These are phyloP conservation scores for Acyrthosiphon pisum DNA, from an alignment of 1,140 invertebrate genomes.

Conservation along the genomic window DNA sequence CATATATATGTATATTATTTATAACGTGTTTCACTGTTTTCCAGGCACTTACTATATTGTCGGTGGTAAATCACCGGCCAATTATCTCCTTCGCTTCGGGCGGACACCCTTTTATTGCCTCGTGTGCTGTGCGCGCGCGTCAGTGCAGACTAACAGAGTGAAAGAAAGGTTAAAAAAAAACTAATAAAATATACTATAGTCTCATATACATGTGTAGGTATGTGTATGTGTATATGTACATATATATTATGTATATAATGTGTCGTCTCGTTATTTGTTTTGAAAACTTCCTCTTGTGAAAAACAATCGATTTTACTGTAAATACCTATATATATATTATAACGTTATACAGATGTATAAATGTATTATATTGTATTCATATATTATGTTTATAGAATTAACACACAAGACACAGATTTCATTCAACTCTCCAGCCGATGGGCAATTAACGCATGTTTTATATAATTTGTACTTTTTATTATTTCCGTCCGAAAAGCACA, in stretches of 20 bases:
- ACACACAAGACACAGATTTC: not conserved
- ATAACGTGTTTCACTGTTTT: constrained; percentile 50
- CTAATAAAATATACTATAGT: constrained; percentile 20
- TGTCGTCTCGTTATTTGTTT: constrained; percentile 1
- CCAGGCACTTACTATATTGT: constrained; percentile 25
- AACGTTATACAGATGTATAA: not conserved
- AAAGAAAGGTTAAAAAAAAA: not conserved
- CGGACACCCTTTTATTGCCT: constrained; percentile 44
- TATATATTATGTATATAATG: not conserved
- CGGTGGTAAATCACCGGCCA: constrained; percentile 54
- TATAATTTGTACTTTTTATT: not conserved
- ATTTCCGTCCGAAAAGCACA: not conserved
- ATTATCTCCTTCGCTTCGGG: constrained; percentile 46
- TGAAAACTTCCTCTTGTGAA: not conserved
- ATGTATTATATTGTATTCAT: not conserved
- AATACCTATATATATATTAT: not conserved
- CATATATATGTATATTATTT: constrained; percentile 30
- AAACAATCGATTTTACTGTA: not conserved
- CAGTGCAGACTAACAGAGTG: not conserved
- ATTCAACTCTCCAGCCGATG: not conserved
- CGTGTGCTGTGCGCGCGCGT: not conserved
- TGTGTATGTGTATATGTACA: not conserved
- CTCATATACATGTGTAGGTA: not conserved
- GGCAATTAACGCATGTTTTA: not conserved
- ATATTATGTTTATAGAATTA: not conserved